These are phyloP conservation scores for Leptinotarsa haldemani DNA, from an alignment of 2,888 invertebrate genomes.

Conservation along the genomic window DNA sequence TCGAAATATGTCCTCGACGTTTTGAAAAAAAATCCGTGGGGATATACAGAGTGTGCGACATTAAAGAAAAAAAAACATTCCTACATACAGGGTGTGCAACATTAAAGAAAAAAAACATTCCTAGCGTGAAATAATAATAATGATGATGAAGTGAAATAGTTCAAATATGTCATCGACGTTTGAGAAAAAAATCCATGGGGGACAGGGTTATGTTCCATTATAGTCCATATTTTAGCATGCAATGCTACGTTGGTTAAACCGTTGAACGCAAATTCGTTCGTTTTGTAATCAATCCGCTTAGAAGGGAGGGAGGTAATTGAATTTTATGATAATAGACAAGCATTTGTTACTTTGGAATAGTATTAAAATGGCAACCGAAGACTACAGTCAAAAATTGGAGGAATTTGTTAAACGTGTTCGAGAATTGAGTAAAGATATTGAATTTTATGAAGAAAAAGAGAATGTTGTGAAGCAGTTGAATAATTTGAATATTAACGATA, in stretches of 20 bases:
- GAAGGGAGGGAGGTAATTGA: background rate
- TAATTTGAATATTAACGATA: background rate
- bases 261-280: background rate
- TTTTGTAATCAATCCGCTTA: background rate
- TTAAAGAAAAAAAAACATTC: too few relatives aligned
- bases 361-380: background rate
- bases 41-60: too few relatives aligned
- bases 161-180: too few relatives aligned
- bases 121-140: too few relatives aligned
- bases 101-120: too few relatives aligned
- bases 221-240: background rate
- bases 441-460: slow-evolving; percentile 1
- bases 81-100: too few relatives aligned
- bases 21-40: too few relatives aligned
- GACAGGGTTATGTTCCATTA: background rate
- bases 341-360: background rate
- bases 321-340: slow-evolving; percentile 1
- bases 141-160: too few relatives aligned
- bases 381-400: background rate
- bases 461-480: background rate
- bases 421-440: background rate
- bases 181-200: too few relatives aligned
- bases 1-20: too few relatives aligned
- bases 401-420: background rate
- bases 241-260: background rate